Conservation (phyloP, 2,797 vertebrate species). For the Odontamblyopus rebecca region DNA sequence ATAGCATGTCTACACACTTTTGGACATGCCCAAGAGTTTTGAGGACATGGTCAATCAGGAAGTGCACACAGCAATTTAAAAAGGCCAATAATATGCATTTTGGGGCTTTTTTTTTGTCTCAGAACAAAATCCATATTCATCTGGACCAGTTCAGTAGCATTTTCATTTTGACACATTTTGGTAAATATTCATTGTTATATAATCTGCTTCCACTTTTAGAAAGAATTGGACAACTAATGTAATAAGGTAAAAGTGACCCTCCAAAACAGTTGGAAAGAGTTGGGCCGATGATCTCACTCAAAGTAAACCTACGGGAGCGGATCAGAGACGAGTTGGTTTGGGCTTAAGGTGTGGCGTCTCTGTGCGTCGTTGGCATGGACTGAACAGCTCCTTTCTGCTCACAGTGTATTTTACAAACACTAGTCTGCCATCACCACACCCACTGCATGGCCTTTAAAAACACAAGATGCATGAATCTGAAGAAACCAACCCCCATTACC, state of each 20-base stretch:
- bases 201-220: background rate
- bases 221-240: slow-evolving; percentile 32
- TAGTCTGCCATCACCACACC: slow-evolving; percentile 34
- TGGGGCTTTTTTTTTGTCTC: too few species aligned
- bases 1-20: too few species aligned
- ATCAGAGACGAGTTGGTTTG: slow-evolving; percentile 31
- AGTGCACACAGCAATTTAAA: too few species aligned
- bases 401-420: slow-evolving; percentile 46
- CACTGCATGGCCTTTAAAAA: slow-evolving; percentile 35
- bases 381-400: slow-evolving; percentile 62
- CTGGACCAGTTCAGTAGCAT: too few species aligned
- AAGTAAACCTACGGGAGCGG: slow-evolving; percentile 50
- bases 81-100: too few species aligned
- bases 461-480: slow-evolving; percentile 24
- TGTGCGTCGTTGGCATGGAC: slow-evolving; percentile 41
- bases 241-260: slow-evolving; percentile 11
- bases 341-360: slow-evolving; percentile 30
- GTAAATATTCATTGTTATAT: too few species aligned
- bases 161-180: too few species aligned
- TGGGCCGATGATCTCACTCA: slow-evolving; percentile 59
- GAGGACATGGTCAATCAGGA: too few species aligned
- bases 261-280: slow-evolving; percentile 43
- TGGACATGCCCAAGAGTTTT: too few species aligned
- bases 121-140: too few species aligned
- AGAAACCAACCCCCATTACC: slow-evolving; percentile 14